A percentile compares a stretch with the other conserved stretches of the same genome.
Conservation (phyloP, 2,888 invertebrate genomes). For the Cantharis nigra region DNA sequence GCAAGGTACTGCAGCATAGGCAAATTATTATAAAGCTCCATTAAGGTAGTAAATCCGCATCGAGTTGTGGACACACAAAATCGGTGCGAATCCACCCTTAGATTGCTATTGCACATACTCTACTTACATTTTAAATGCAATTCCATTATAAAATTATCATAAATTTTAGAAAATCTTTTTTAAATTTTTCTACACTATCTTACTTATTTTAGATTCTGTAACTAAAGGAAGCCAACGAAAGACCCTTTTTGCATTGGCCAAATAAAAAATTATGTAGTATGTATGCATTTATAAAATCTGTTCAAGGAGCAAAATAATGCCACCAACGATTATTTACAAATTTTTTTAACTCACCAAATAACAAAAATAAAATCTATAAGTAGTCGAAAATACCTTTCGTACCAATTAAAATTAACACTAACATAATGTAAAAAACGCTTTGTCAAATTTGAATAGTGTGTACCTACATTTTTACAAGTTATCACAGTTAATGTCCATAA, state of each 20-base stretch:
- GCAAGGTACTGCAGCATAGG: conserved; percentile 13
- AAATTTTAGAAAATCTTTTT: not conserved
- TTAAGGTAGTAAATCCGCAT: not conserved
- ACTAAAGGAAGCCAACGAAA: not conserved
- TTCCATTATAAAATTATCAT: not conserved
- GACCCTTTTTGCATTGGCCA: not conserved
- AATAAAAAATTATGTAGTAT: not conserved
- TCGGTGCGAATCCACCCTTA: not conserved
- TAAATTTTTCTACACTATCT: not conserved
- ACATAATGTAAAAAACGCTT: not conserved
- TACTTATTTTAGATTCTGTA: not conserved
- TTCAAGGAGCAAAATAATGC: not conserved
- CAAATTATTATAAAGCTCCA: not conserved
- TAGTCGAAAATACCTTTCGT: not conserved
- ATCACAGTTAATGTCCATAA: conserved; percentile 17
- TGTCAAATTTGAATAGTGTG: conserved; percentile 6
- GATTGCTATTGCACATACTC: not conserved
- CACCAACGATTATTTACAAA: not conserved
- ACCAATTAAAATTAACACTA: not conserved
- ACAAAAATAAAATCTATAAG: not conserved
- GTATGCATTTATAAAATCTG: not conserved
- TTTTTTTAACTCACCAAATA: not conserved
- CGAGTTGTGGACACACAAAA: not conserved
- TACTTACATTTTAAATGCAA: not conserved
- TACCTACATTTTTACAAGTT: conserved; percentile 3